Evolutionary conservation across 2,888 invertebrate species (phyloP).

Genomic region (Abrostola triplasia): DNA sequence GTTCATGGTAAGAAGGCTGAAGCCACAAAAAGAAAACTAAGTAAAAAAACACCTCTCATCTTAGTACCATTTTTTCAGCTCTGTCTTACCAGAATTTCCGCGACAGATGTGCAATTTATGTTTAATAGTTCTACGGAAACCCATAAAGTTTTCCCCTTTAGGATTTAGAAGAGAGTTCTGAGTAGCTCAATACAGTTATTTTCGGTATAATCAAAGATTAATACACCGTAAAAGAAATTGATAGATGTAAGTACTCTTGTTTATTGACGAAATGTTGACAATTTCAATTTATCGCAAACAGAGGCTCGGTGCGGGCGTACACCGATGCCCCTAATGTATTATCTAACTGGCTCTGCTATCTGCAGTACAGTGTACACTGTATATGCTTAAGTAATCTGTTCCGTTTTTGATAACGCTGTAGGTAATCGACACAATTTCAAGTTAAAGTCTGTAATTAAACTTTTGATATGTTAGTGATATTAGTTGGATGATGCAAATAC

Average conservation of each 20-base stretch:
- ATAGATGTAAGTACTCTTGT: background rate
- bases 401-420: constrained; percentile 58
- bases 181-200: too few species aligned
- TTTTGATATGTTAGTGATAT: background rate
- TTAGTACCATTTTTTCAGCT: too few species aligned
- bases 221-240: too few species aligned
- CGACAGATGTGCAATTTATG: too few species aligned
- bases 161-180: too few species aligned
- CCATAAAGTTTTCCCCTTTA: too few species aligned
- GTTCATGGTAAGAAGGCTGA: too few species aligned
- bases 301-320: constrained; percentile 7
- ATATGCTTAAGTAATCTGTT: constrained; percentile 63
- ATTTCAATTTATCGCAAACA: constrained; percentile 4
- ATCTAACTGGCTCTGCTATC: constrained; percentile 55
- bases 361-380: constrained; percentile 20
- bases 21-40: too few species aligned
- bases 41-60: too few species aligned
- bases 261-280: background rate
- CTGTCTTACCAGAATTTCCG: too few species aligned
- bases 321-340: constrained; percentile 56
- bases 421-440: constrained; percentile 61
- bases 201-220: too few species aligned
- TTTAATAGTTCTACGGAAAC: too few species aligned
- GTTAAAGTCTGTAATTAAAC: constrained; percentile 3
- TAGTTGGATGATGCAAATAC: background rate